Percentiles rank a stretch among this genome's conserved stretches.
Conservation (phyloP, 2,888 invertebrate genomes). For the Lapara coniferarum region DNA sequence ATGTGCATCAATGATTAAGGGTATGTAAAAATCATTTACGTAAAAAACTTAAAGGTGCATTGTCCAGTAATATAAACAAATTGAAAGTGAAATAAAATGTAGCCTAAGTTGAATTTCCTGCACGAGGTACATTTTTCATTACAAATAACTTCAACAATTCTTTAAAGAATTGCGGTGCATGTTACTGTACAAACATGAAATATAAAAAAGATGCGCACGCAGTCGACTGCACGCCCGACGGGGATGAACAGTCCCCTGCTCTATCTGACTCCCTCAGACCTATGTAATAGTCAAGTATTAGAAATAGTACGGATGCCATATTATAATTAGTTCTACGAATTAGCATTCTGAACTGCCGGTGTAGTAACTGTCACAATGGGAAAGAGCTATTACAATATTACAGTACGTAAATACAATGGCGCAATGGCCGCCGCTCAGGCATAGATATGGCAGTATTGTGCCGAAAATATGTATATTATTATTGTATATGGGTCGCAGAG, state of each 20-base stretch:
- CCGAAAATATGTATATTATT: conserved; percentile 35
- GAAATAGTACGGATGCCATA: background rate
- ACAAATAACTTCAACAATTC: background rate
- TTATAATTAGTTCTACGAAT: conserved; percentile 3
- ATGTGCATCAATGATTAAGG: conserved; percentile 35
- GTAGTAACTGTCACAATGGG: conserved; percentile 13
- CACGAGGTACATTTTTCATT: background rate
- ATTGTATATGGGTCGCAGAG: conserved; percentile 30
- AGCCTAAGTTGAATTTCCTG: background rate
- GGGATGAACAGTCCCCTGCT: background rate
- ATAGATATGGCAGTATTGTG: conserved; percentile 18
- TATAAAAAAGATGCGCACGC: background rate
- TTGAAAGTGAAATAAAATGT: background rate
- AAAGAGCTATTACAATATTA: conserved; percentile 23
- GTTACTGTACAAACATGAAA: background rate
- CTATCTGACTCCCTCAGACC: background rate
- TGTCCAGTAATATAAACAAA: background rate
- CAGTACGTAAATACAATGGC: conserved; percentile 12
- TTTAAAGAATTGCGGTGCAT: background rate
- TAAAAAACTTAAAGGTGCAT: background rate
- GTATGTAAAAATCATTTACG: background rate
- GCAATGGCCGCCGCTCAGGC: conserved; percentile 11
- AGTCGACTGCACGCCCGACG: too few relatives aligned
- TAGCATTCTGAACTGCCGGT: conserved; percentile 3
- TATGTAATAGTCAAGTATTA: background rate